These are phyloP conservation scores for Acanthochromis polyacanthus DNA, from an alignment of 2,113 vertebrate genomes.

Conservation along the genomic window DNA sequence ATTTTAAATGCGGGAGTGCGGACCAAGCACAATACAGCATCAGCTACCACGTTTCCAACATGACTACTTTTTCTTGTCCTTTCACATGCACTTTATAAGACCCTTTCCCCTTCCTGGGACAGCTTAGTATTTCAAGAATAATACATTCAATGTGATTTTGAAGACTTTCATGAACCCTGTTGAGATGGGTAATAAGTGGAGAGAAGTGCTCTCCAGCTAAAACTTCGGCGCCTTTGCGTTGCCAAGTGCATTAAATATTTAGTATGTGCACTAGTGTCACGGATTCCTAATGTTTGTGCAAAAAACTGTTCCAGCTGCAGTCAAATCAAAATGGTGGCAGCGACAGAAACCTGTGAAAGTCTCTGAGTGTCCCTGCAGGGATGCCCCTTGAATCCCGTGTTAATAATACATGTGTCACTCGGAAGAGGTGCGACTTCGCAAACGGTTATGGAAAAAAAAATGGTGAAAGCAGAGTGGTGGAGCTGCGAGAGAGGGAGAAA, in stretches of 20 bases:
- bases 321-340: constrained; percentile 78
- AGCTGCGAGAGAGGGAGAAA: constrained; percentile 2
- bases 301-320: constrained; percentile 32
- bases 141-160: constrained; percentile 44
- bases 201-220: constrained; percentile 44
- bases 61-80: constrained; percentile 4
- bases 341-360: constrained; percentile 73
- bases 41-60: constrained; percentile 16
- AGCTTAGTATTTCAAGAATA: constrained; percentile 32
- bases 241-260: constrained; percentile 71
- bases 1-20: constrained; percentile 22
- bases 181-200: constrained; percentile 55
- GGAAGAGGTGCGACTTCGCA: constrained; percentile 53
- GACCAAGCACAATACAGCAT: constrained; percentile 15
- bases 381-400: constrained; percentile 53
- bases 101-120: constrained; percentile 13
- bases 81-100: constrained; percentile 44
- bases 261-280: constrained; percentile 57
- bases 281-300: constrained; percentile 56
- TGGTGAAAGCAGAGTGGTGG: constrained; percentile 26
- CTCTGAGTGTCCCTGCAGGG: constrained; percentile 64
- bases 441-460: constrained; percentile 34
- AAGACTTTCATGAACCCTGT: constrained; percentile 52
- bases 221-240: constrained; percentile 41
- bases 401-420: constrained; percentile 79